Conservation (phyloP, 1,140 invertebrate genomes). For the Papilio dardanus region DNA sequence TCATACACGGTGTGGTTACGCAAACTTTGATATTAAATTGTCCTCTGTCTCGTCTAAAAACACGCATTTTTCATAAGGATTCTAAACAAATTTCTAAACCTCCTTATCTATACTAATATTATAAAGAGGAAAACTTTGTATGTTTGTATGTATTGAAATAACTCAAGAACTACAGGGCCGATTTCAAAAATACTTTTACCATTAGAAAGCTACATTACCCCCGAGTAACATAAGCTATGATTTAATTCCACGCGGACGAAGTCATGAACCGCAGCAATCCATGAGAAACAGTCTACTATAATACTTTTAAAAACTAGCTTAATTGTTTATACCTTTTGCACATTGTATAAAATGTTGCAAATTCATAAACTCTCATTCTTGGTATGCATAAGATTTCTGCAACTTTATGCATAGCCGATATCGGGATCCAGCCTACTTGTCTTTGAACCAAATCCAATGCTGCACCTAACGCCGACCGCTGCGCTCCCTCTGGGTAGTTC, state of each 20-base stretch:
- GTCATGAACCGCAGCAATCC: too few species aligned
- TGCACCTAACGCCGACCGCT: conserved; percentile 58
- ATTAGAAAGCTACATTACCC: too few species aligned
- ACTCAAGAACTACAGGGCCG: too few species aligned
- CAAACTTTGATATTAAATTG: conserved; percentile 72
- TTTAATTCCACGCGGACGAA: too few species aligned
- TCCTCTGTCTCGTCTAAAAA: conserved; percentile 60
- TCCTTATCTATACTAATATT: too few species aligned
- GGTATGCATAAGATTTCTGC: conserved; percentile 94
- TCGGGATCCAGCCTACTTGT: conserved; percentile 86
- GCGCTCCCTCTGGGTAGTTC: conserved; percentile 67
- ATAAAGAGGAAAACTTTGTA: too few species aligned
- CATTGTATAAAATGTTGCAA: conserved; percentile 99
- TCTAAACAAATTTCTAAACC: not conserved
- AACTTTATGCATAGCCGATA: conserved; percentile 98
- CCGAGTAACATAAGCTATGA: too few species aligned
- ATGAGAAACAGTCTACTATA: too few species aligned
- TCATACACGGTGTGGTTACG: conserved; percentile 70
- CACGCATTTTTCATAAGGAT: not conserved
- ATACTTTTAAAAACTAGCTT: too few species aligned
- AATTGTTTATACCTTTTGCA: conserved; percentile 87
- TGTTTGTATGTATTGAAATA: too few species aligned
- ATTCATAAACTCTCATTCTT: conserved; percentile 99
- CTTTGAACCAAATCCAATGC: conserved; percentile 71
- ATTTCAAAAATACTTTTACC: too few species aligned